These are phyloP conservation scores for Scopus umbretta DNA, from an alignment of 2,113 vertebrate genomes.

Conservation along the genomic window DNA sequence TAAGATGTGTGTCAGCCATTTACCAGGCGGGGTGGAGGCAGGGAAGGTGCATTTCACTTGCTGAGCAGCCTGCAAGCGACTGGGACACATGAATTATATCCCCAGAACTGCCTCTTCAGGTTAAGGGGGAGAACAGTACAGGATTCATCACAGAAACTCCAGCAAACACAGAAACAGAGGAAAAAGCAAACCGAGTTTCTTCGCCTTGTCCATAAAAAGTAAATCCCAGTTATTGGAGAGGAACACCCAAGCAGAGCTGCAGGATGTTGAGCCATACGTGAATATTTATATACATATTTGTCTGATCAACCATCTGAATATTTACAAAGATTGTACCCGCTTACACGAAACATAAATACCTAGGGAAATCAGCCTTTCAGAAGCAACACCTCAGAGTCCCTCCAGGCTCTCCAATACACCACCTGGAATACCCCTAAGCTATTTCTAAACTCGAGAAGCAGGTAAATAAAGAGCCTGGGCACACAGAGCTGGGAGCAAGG, in stretches of 20 bases:
- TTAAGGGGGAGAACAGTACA: background rate
- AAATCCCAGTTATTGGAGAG: background rate
- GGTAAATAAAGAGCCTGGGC: background rate
- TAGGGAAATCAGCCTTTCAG: background rate
- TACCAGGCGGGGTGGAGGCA: background rate
- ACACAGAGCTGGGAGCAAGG: background rate
- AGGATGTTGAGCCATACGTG: background rate
- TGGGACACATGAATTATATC: background rate
- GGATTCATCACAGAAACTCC: background rate
- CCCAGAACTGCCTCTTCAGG: background rate
- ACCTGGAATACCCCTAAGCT: background rate
- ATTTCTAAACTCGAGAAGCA: background rate
- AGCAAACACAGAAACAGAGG: background rate
- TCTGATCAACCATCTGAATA: background rate
- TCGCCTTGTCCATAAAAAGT: background rate
- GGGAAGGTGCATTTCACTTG: background rate
- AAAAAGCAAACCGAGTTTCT: background rate
- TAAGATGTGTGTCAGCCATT: background rate
- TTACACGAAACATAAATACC: background rate
- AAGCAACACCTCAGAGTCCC: background rate
- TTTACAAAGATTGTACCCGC: background rate
- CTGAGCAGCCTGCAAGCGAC: background rate
- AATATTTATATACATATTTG: background rate
- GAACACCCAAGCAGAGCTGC: background rate
- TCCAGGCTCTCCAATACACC: background rate